Base-by-base conservation (phyloP, 2,113 vertebrate species). In the Gymnorhina tibicen region DNA sequence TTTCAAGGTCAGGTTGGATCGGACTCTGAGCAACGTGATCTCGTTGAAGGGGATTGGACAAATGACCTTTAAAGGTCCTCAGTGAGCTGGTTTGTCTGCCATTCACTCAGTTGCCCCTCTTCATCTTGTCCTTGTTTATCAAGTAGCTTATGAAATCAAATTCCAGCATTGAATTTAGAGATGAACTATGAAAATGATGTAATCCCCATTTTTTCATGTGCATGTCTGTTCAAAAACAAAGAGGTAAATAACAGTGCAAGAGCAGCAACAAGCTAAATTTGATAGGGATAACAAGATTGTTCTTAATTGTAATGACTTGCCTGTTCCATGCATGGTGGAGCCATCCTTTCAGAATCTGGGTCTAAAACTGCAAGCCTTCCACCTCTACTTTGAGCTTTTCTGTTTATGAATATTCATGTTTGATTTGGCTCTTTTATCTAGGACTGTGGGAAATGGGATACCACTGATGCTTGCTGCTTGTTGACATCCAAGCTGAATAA, bases 1-100 rank as follows among this genome's bases (percentile, higher is more conserved):
- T 46, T 39, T 37, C 7, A 52, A 26, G 10, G 7, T 26, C 26
- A 75, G 42, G 22, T 12, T 74, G n/a, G 37, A n/a, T 0, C 0
- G 15, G 41, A 11, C 35, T 59, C 16, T 81, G 24, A 60, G 69
- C 63, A 76, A 11, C 16, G 4, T 62, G 21, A 13, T 44, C 7
- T 32, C 16, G 16, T 55, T 46, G 78, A 63, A 62, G 13, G 19
- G 21, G 3, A 1, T 37, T 74, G 55, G 21, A 39, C 13, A 59
- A 52, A 8, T 42, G 23, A 20, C 14, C 11, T 59, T n/a, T 63
- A 46, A 30, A 91, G 60, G 8, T 68, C 67, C 7, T 74, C 10
- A 85, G 21, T 41, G 78, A 84, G 8, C 33, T 64, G 23, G 33
- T 64, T 64, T 68, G 11, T 72, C 15, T 76, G 47, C 35, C 16